Evolutionary conservation across 2,888 invertebrate genomes (phyloP).

Genomic region (Merodon equestris): DNA sequence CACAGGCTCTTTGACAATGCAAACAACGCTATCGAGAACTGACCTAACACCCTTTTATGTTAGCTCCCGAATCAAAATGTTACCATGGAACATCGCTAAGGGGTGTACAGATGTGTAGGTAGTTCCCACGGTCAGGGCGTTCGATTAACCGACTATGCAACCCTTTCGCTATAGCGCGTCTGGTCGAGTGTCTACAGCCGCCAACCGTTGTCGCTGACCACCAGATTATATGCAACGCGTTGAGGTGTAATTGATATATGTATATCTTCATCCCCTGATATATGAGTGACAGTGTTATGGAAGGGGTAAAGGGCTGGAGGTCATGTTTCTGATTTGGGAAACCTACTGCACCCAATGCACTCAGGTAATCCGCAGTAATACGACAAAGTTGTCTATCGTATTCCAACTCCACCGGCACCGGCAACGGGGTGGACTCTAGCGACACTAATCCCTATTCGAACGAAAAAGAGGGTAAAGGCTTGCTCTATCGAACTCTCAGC

Average conservation of each 20-base stretch:
- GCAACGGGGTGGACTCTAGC: constrained; percentile 13
- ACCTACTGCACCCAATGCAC: constrained; percentile 27
- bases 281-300: constrained; percentile 31
- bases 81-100: constrained; percentile 23
- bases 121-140: constrained; percentile 57
- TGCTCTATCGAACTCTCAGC: constrained; percentile 48
- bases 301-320: not conserved
- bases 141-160: constrained; percentile 38
- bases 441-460: constrained; percentile 52
- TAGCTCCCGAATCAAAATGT: constrained; percentile 44
- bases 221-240: constrained; percentile 28
- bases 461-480: constrained; percentile 50
- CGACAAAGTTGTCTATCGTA: constrained; percentile 27
- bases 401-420: constrained; percentile 10
- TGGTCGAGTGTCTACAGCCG: constrained; percentile 48
- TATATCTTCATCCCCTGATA: constrained; percentile 37
- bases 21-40: constrained; percentile 40
- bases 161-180: constrained; percentile 34
- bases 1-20: constrained; percentile 29
- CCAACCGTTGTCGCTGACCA: constrained; percentile 19
- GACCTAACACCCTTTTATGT: constrained; percentile 51
- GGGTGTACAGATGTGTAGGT: constrained; percentile 43
- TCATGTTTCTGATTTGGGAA: not conserved
- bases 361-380: constrained; percentile 33
- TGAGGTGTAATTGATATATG: constrained; percentile 61